Base-by-base conservation (phyloP, 2,797 vertebrate genomes). In the Chromobotia macracanthus region DNA sequence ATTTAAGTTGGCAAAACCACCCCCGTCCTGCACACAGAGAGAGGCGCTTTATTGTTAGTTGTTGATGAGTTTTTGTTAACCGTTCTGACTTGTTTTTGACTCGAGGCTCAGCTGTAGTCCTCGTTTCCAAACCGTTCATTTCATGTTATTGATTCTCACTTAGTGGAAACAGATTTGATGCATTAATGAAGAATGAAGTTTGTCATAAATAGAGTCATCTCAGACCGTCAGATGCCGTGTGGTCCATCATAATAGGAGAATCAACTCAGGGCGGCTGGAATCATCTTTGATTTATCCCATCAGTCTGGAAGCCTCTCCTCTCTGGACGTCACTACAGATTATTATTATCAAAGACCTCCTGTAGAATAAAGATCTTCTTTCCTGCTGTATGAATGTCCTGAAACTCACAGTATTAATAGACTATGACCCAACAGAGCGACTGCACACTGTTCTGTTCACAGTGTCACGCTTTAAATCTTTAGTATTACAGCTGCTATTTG, bases 171-270 rank as follows among this genome's bases (percentile, higher is more conserved):
- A 25, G n/a, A 35, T 64, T 13, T 38, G 13, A 10, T 51, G 46
- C n/a, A 35, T 75, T 75, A 75, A 75, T 65, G 53, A 65, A 38
- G 60, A n/a, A 6, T 35, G n/a, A n/a, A n/a, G n/a, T n/a, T n/a
- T n/a, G n/a, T n/a, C n/a, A n/a, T n/a, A n/a, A n/a, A n/a, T n/a
- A n/a, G 16, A 12, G 35, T 51, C 16, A 64, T 8, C 64, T n/a
- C n/a, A n/a, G n/a, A n/a, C n/a, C n/a, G n/a, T n/a, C n/a, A n/a
- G n/a, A n/a, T n/a, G n/a, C n/a, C n/a, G n/a, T n/a, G n/a, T n/a
- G n/a, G n/a, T n/a, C n/a, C n/a, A n/a, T n/a, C n/a, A n/a, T n/a
- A n/a, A n/a, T n/a, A n/a, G n/a, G n/a, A n/a, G n/a, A n/a, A n/a
- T n/a, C n/a, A n/a, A n/a, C n/a, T n/a, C n/a, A n/a, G n/a, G n/a